phyloP scores from a whole-genome alignment of 2,888 invertebrate species.

The Periphyllus acericola region DNA sequence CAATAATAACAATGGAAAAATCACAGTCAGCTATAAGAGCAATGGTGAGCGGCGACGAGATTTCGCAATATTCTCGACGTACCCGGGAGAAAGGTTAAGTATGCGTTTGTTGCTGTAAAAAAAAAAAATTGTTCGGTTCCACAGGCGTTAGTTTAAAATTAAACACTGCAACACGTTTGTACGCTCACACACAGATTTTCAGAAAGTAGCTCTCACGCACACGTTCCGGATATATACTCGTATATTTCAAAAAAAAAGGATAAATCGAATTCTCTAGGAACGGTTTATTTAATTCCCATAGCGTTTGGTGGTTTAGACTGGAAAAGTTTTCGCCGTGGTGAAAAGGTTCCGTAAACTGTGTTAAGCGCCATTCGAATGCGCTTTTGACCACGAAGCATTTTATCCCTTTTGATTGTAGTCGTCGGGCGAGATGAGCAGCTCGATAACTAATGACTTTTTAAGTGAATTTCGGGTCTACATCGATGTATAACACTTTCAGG shows the following conservation, averaged over 20 bases:
- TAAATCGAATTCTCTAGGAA: slow-evolving; percentile 23
- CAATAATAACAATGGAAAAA: neutral
- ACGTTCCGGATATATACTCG: neutral
- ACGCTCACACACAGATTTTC: neutral
- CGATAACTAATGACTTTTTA: slow-evolving; percentile 61
- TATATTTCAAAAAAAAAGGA: neutral
- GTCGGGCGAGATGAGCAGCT: slow-evolving; percentile 4
- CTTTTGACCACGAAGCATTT: slow-evolving; percentile 48
- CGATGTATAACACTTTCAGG: slow-evolving; percentile 29
- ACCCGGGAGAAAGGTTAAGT: neutral
- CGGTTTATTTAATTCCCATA: slow-evolving; percentile 47
- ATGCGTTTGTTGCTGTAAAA: neutral
- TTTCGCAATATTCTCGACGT: neutral
- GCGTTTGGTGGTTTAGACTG: slow-evolving; percentile 35
- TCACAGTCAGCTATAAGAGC: too few relatives aligned
- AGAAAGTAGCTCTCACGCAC: neutral
- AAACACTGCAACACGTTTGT: neutral
- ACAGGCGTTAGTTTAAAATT: neutral
- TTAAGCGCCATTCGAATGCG: slow-evolving; percentile 47
- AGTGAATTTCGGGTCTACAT: slow-evolving; percentile 56
- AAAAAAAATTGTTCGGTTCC: too few relatives aligned
- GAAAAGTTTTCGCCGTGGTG: slow-evolving; percentile 36
- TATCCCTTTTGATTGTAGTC: slow-evolving; percentile 56
- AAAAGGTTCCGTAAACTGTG: slow-evolving; percentile 49
- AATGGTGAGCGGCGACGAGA: too few relatives aligned